Evolutionary conservation across 92 coral and sea anemone genomes (phyloP).

Genomic region (Desmophyllum pertusum): DNA sequence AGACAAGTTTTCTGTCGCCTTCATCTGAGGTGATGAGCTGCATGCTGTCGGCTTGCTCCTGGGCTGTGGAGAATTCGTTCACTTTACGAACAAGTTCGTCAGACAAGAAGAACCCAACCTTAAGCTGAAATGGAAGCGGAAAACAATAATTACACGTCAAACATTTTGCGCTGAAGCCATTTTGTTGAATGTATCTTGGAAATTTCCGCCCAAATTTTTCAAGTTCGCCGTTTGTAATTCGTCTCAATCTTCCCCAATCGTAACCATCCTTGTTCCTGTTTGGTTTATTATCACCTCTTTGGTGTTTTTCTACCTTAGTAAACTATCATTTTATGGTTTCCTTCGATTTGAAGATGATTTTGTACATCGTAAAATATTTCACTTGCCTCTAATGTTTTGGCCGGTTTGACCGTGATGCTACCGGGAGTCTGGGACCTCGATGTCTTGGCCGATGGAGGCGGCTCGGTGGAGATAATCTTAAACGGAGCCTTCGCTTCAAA

Average conservation of each 20-base stretch:
- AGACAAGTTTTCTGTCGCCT: conserved; percentile 74
- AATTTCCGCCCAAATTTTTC: no score
- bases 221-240: no score
- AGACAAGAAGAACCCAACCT: conserved; percentile 76
- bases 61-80: conserved; percentile 50
- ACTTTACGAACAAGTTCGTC: conserved; percentile 72
- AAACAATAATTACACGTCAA: not conserved
- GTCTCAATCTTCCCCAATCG: no score
- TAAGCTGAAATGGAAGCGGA: conserved; percentile 46
- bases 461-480: conserved; percentile 69
- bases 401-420: conserved; percentile 78
- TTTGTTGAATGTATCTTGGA: no score
- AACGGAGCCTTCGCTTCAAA: conserved; percentile 76
- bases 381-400: conserved; percentile 84
- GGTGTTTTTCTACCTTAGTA: no score
- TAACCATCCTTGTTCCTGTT: no score
- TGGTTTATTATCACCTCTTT: no score
- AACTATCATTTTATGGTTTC: no score
- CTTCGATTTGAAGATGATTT: no score
- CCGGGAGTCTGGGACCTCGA: conserved; percentile 71
- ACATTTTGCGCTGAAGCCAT: not conserved
- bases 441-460: conserved; percentile 88
- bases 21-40: conserved; percentile 38
- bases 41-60: conserved; percentile 56
- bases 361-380: no score